These are phyloP conservation scores for Peromyscus attwateri DNA, from an alignment of 2,797 vertebrate genomes.

Conservation along the genomic window DNA sequence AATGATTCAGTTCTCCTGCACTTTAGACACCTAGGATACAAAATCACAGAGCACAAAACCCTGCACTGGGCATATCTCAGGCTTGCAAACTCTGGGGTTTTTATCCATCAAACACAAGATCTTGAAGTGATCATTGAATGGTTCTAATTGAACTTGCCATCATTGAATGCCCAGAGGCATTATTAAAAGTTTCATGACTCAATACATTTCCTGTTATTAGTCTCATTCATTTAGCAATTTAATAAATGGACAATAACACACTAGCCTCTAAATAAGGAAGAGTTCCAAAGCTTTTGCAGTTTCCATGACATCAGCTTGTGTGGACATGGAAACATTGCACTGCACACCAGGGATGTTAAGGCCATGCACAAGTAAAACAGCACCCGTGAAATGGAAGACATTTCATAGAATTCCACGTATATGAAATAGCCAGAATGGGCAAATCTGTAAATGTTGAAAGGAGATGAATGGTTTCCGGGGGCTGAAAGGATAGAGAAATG, in stretches of 20 bases:
- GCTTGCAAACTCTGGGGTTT: conserved; percentile 64
- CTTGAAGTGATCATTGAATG: conserved; percentile 60
- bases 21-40: background rate
- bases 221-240: conserved; percentile 60
- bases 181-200: conserved; percentile 78
- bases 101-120: conserved; percentile 56
- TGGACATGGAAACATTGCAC: background rate
- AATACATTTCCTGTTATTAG: conserved; percentile 52
- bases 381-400: background rate
- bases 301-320: conserved; percentile 42
- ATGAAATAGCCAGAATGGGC: background rate
- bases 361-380: background rate
- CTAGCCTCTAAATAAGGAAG: conserved; percentile 60
- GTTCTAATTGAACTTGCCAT: conserved; percentile 61
- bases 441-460: background rate
- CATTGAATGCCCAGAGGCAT: conserved; percentile 62
- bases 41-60: conserved; percentile 47
- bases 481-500: background rate
- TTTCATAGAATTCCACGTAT: background rate
- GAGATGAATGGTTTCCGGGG: background rate
- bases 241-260: conserved; percentile 58
- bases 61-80: background rate
- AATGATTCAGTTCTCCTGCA: conserved; percentile 15
- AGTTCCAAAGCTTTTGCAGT: conserved; percentile 67
- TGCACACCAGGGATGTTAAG: conserved; percentile 37